A percentile compares a stretch with the other conserved stretches of the same genome.
Conservation (phyloP, 2,888 invertebrate species). For the Callyntrura sp. region DNA sequence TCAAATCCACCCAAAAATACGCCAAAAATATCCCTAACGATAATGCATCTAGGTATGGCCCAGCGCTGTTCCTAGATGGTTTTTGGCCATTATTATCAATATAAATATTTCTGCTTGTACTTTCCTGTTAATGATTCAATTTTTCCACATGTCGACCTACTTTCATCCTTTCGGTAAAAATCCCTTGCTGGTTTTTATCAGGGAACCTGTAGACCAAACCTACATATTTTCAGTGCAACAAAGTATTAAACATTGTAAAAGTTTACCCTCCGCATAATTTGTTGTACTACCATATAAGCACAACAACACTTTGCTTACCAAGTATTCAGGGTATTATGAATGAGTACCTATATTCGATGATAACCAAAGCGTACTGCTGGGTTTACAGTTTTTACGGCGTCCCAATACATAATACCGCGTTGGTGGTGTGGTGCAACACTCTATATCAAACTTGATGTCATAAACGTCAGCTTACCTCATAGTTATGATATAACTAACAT, state of each 20-base stretch:
- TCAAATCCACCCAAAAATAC: too few species aligned
- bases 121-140: background rate
- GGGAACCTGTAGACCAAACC: background rate
- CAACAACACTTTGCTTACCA: too few species aligned
- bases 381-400: background rate
- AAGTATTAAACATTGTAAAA: constrained; percentile 7
- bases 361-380: too few species aligned
- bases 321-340: too few species aligned
- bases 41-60: too few species aligned
- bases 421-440: background rate
- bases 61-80: too few species aligned
- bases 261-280: too few species aligned
- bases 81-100: too few species aligned
- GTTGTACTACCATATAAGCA: too few species aligned
- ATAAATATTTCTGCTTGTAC: too few species aligned
- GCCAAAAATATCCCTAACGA: too few species aligned
- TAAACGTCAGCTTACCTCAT: constrained; percentile 22
- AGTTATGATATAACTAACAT: constrained; percentile 4
- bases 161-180: background rate
- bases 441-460: background rate
- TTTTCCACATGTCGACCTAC: background rate
- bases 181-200: background rate
- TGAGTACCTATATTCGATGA: too few species aligned
- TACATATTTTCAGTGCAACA: constrained; percentile 18
- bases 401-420: background rate